A percentile compares a stretch with the other conserved stretches of the same genome.
phyloP scores from a whole-genome alignment of 2,113 vertebrate species.

The Pipra filicauda region DNA sequence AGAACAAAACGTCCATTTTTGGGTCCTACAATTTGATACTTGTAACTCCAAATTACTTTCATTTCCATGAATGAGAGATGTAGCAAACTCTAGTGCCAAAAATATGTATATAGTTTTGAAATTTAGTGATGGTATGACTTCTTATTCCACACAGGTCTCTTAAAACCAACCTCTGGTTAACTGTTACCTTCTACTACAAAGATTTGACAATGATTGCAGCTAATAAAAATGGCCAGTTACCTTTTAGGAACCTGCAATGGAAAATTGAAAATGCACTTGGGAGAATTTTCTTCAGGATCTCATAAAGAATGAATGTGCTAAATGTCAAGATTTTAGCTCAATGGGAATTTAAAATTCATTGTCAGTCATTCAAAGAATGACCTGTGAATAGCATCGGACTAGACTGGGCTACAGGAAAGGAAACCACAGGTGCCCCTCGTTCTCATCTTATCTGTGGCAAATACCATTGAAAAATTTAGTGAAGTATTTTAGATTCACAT shows the following conservation, averaged over 20 bases:
- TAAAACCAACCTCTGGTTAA: neutral
- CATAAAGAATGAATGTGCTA: constrained; percentile 18
- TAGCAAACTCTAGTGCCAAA: neutral
- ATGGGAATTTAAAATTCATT: constrained; percentile 33
- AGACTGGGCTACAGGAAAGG: neutral
- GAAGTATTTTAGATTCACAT: neutral
- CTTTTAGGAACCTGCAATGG: neutral
- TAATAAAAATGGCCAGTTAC: constrained; percentile 17
- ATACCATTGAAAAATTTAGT: neutral
- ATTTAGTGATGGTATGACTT: neutral
- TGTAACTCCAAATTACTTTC: neutral
- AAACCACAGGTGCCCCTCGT: neutral
- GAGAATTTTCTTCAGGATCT: neutral
- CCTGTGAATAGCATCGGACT: neutral
- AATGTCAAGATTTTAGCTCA: constrained; percentile 55
- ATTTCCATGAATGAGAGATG: neutral
- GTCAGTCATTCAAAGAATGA: constrained; percentile 22
- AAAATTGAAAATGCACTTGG: constrained; percentile 41
- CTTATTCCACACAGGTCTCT: neutral
- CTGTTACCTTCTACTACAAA: neutral
- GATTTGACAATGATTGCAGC: neutral
- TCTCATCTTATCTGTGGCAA: neutral
- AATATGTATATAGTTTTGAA: neutral
- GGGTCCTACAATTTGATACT: neutral
- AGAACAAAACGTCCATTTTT: neutral